Percentiles rank a stretch among this genome's conserved stretches.
Conservation (phyloP, 1,140 invertebrate genomes). For the Conus ventricosus region DNA sequence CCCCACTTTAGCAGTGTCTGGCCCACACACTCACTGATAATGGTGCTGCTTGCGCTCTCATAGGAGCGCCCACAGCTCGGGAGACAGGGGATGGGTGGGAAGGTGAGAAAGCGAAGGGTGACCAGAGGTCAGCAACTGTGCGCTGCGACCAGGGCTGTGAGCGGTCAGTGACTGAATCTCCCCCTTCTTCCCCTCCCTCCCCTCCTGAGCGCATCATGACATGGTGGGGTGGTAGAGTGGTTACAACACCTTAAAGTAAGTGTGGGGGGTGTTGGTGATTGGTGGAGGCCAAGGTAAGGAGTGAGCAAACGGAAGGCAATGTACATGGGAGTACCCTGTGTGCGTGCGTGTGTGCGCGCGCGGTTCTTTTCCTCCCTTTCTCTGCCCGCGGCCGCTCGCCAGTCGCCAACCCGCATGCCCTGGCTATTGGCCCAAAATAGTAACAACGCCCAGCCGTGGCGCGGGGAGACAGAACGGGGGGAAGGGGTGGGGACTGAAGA, state of each 20-base stretch:
- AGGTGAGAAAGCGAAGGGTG: background rate
- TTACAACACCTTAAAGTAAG: background rate
- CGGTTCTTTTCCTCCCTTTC: background rate
- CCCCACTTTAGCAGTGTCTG: constrained; percentile 39
- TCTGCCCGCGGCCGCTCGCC: constrained; percentile 25
- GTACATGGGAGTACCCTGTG: background rate
- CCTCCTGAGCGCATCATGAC: background rate
- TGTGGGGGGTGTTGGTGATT: background rate
- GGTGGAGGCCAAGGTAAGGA: background rate
- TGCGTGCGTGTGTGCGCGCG: background rate
- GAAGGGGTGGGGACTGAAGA: constrained; percentile 19
- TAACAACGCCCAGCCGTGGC: constrained; percentile 15
- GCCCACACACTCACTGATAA: constrained; percentile 36
- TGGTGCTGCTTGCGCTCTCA: background rate
- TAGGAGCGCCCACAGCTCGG: constrained; percentile 25
- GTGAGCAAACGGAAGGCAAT: background rate
- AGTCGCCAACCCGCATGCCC: constrained; percentile 28
- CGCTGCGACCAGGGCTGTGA: background rate
- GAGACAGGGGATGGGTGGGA: background rate
- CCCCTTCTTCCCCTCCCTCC: background rate
- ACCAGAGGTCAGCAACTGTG: background rate
- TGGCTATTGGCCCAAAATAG: constrained; percentile 39
- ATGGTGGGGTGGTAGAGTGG: constrained; percentile 8
- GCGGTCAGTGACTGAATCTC: background rate
- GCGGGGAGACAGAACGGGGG: constrained; percentile 8